phyloP scores from a whole-genome alignment of 2,113 vertebrate species.

The Lipophrys pholis region DNA sequence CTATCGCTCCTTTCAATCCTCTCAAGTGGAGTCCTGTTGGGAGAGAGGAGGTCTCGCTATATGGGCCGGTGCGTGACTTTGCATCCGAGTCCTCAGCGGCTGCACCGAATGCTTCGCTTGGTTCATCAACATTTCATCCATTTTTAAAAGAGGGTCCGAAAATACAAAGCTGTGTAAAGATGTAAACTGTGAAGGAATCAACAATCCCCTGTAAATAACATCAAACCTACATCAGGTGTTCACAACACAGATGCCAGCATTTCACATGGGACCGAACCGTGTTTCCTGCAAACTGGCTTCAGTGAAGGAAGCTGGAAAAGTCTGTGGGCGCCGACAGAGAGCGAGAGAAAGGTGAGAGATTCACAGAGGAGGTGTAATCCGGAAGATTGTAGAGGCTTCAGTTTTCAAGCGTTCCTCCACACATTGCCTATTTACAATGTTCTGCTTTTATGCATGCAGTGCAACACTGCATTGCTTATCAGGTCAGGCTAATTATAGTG shows the following conservation, averaged over 20 bases:
- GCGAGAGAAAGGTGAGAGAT: slow-evolving; percentile 68
- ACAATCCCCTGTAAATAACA: not conserved
- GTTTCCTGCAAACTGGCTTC: slow-evolving; percentile 24
- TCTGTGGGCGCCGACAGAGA: slow-evolving; percentile 17
- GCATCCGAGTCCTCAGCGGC: slow-evolving; percentile 1
- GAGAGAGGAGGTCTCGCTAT: slow-evolving; percentile 3
- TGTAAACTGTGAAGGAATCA: not conserved
- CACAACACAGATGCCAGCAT: no score
- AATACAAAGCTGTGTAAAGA: no score
- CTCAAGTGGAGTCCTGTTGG: not conserved
- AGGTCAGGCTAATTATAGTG: no score
- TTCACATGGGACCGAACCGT: not conserved
- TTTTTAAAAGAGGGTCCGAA: not conserved
- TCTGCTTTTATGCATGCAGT: slow-evolving; percentile 4
- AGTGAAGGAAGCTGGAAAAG: slow-evolving; percentile 29
- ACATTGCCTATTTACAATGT: not conserved
- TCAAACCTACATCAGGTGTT: not conserved
- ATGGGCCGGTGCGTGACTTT: slow-evolving; percentile 4
- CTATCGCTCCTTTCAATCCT: slow-evolving; percentile 18
- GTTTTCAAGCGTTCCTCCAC: not conserved
- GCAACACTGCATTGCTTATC: no score
- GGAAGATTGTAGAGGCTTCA: slow-evolving; percentile 8
- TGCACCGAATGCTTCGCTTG: not conserved
- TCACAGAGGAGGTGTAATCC: slow-evolving; percentile 65
- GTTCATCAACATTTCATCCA: slow-evolving; percentile 18